Conservation (phyloP, 2,797 vertebrate genomes). For the Malurus leucopterus region DNA sequence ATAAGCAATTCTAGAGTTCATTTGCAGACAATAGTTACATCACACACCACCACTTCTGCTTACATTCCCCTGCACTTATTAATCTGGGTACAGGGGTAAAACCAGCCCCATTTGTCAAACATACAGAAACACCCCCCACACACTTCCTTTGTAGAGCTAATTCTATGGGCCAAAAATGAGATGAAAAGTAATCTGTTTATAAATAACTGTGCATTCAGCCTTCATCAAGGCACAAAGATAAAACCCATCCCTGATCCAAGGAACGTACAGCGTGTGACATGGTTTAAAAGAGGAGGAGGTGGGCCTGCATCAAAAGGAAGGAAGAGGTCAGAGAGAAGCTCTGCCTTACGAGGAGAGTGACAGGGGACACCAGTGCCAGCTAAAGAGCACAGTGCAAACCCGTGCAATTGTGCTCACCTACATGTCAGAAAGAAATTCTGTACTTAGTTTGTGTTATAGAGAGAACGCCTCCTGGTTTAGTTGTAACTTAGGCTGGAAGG, state of each 20-base stretch:
- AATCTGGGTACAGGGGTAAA: neutral
- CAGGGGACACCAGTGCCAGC: neutral
- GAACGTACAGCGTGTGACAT: accelerated
- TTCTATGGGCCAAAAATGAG: neutral
- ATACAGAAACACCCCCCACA: neutral
- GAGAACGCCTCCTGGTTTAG: neutral
- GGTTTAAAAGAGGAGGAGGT: neutral
- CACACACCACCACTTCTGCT: neutral
- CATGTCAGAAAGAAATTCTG: neutral
- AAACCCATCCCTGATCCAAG: neutral
- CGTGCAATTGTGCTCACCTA: neutral
- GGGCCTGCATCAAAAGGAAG: neutral
- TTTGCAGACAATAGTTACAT: constrained; percentile 13
- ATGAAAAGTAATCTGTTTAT: neutral
- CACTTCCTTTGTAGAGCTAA: neutral
- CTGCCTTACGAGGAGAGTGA: neutral
- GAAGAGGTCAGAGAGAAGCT: neutral
- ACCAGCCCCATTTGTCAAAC: neutral
- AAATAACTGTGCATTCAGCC: neutral
- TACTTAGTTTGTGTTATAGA: neutral
- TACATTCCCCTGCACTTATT: neutral
- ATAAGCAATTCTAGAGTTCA: neutral
- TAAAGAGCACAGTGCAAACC: neutral
- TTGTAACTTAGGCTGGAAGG: neutral
- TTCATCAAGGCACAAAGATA: neutral